Percentiles rank a stretch among this genome's conserved stretches.
Evolutionary conservation across 2,113 vertebrate species (phyloP).

Genomic region (Petromus typicus): DNA sequence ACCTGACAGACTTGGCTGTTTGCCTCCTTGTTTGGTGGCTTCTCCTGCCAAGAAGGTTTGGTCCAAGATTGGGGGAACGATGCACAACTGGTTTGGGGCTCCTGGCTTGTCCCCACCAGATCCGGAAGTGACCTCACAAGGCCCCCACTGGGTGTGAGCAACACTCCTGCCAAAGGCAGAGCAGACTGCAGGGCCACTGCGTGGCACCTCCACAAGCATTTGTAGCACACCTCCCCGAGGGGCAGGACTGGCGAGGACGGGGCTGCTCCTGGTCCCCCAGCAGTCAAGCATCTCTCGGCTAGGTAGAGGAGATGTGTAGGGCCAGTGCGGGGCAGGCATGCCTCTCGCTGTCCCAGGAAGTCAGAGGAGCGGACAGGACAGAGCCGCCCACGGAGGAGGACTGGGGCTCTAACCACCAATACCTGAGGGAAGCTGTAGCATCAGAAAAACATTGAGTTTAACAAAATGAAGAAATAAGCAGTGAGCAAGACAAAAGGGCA

Average conservation of each 20-base stretch:
- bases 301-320: not conserved
- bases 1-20: not conserved
- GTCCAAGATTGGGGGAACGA: not conserved
- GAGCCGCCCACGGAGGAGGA: rapidly evolving
- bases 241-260: rapidly evolving
- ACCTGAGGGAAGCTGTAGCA: not conserved
- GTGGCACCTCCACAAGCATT: not conserved
- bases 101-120: not conserved
- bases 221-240: no score
- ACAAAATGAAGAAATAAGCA: not conserved
- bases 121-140: not conserved
- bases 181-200: not conserved
- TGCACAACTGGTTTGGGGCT: not conserved
- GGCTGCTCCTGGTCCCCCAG: not conserved
- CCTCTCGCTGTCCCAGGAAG: not conserved
- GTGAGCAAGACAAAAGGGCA: not conserved
- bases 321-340: rapidly evolving
- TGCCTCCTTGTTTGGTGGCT: not conserved
- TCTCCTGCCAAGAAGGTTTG: not conserved
- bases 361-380: not conserved
- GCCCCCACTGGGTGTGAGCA: not conserved
- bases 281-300: no score
- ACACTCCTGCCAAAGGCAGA: not conserved
- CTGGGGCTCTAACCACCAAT: not conserved
- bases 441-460: not conserved